Evolutionary conservation across 2,888 invertebrate genomes (phyloP).

Genomic region (Erannis defoliaria): DNA sequence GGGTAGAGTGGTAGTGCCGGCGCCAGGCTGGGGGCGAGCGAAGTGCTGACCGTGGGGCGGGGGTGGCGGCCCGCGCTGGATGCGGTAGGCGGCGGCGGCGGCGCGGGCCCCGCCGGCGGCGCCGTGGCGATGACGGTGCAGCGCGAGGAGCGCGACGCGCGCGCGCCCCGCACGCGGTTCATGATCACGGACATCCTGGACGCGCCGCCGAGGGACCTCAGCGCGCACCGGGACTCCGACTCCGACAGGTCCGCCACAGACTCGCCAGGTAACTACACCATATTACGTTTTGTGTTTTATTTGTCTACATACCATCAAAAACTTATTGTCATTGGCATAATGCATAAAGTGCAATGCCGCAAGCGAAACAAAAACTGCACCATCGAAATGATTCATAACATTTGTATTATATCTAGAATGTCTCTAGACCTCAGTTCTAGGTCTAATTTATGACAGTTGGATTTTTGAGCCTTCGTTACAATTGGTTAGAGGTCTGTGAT

Average conservation of each 20-base stretch:
- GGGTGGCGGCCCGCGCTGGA: constrained; percentile 73
- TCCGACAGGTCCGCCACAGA: constrained; percentile 87
- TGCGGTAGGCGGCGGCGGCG: constrained; percentile 73
- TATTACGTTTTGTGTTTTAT: not conserved
- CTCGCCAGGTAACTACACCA: constrained; percentile 73
- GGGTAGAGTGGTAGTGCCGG: constrained; percentile 30
- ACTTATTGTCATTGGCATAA: too few species aligned
- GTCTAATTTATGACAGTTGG: too few species aligned
- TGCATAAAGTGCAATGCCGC: not conserved
- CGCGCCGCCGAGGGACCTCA: constrained; percentile 86
- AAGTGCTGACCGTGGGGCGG: constrained; percentile 66
- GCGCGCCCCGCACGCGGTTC: constrained; percentile 92
- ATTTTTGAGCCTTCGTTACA: too few species aligned
- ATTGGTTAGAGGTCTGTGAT: too few species aligned
- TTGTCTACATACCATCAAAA: too few species aligned
- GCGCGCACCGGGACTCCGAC: constrained; percentile 85
- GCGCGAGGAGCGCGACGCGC: constrained; percentile 90
- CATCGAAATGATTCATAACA: too few species aligned
- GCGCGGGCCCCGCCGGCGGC: constrained; percentile 78
- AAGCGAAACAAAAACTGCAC: too few species aligned
- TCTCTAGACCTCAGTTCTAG: too few species aligned
- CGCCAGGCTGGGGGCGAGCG: constrained; percentile 71
- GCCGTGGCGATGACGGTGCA: constrained; percentile 87
- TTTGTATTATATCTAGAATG: too few species aligned
- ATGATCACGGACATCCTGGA: constrained; percentile 96